Evolutionary conservation across 2,797 vertebrate species (phyloP).

Genomic region (Anabas testudineus): DNA sequence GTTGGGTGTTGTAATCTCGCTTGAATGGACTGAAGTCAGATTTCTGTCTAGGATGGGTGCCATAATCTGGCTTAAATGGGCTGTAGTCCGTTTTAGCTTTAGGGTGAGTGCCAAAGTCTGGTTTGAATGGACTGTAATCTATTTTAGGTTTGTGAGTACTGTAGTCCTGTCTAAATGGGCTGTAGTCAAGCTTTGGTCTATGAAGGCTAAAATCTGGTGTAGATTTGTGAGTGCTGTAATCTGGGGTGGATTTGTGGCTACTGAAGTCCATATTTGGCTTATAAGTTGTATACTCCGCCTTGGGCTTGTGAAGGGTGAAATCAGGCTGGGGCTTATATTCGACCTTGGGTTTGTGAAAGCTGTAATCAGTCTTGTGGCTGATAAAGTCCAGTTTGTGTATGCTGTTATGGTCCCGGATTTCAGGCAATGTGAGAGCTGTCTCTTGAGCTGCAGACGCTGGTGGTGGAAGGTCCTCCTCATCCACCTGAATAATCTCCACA

Average conservation of each 20-base stretch:
- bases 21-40: conserved; percentile 82
- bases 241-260: conserved; percentile 78
- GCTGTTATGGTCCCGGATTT: conserved; percentile 91
- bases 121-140: conserved; percentile 82
- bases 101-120: conserved; percentile 81
- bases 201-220: conserved; percentile 83
- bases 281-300: conserved; percentile 83
- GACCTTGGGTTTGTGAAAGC: conserved; percentile 82
- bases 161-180: conserved; percentile 82
- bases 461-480: conserved; percentile 91
- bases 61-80: conserved; percentile 83
- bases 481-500: conserved; percentile 97
- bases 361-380: conserved; percentile 83
- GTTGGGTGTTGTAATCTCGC: conserved; percentile 82
- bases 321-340: conserved; percentile 82
- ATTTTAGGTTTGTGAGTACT: conserved; percentile 78
- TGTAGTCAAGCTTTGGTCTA: conserved; percentile 82
- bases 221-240: conserved; percentile 82
- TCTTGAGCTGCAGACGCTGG: conserved; percentile 87
- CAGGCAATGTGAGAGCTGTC: conserved; percentile 90
- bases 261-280: conserved; percentile 83
- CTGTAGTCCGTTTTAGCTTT: conserved; percentile 82
- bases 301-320: conserved; percentile 82
- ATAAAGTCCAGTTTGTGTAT: conserved; percentile 87
- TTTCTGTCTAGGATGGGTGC: conserved; percentile 82